A percentile compares a stretch with the other conserved stretches of the same genome.
These are phyloP conservation scores for Syncerus caffer DNA, from an alignment of 2,797 vertebrate genomes.

Conservation along the genomic window DNA sequence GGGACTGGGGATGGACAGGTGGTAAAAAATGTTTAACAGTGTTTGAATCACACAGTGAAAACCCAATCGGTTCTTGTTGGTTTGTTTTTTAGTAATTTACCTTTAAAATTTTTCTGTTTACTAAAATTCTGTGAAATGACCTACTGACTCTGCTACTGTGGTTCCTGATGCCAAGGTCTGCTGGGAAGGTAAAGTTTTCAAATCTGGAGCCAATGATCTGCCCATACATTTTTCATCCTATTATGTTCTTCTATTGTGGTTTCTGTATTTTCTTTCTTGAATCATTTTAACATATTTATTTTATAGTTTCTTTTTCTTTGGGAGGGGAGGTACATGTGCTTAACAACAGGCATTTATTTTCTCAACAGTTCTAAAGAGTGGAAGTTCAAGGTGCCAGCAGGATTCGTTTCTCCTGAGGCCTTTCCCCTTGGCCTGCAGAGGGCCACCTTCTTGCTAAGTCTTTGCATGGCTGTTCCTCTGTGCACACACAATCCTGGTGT, in stretches of 20 bases:
- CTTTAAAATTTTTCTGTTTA: neutral
- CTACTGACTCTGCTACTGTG: neutral
- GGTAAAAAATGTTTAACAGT: neutral
- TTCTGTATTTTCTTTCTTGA: slow-evolving; percentile 19
- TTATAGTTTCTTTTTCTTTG: neutral
- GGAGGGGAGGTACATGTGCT: neutral
- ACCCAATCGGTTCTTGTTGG: neutral
- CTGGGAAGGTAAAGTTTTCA: neutral
- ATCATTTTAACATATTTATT: neutral
- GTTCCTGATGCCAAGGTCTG: neutral
- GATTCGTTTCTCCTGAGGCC: neutral
- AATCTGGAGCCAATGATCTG: neutral
- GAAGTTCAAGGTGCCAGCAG: neutral
- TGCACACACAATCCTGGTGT: neutral
- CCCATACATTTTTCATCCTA: neutral
- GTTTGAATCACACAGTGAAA: neutral
- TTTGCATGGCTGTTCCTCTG: neutral
- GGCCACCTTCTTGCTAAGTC: neutral
- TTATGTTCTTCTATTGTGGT: neutral
- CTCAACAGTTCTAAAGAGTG: neutral
- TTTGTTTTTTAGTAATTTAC: neutral
- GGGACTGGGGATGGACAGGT: neutral
- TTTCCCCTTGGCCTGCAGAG: neutral
- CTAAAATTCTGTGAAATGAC: slow-evolving; percentile 1
- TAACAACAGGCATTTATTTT: neutral